Base-by-base conservation (phyloP, 2,797 vertebrate genomes). In the Mareca strepera region DNA sequence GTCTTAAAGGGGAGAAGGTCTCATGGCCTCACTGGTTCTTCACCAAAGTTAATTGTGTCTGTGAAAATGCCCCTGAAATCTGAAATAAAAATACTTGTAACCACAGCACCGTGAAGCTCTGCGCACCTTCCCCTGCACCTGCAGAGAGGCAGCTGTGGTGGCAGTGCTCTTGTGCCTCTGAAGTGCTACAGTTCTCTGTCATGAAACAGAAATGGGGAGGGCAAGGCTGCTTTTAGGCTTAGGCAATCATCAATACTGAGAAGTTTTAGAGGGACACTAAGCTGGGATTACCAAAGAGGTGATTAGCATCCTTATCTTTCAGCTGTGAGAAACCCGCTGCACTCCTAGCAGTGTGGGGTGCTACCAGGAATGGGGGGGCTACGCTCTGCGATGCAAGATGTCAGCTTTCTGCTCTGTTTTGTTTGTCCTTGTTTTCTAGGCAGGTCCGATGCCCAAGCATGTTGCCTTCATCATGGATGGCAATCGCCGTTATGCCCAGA, bases 381-480 rank as follows among this genome's bases (percentile, higher is more conserved):
- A 7, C 16, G 29, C 18, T 35, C 37, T 50, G 68, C 0, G 2
- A 4, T 11, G 25, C 52, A 11, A 29, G 59, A 8, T 28, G 21
- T 60, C 69, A 0, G 1, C 8, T 48, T 28, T 39, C 67, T 33
- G 58, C 0, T 52, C 50, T 33, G 16, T 55, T 46, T 22, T 35
- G 52, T 75, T 37, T 59, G 68, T 64, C 81, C 72, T 88, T 66
- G 4, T 76, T 63, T 59, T 60, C 66, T 93, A 99, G 99, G 99
- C 99, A 86, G 99, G 99, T 35, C 99, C 99, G 1, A 98, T 99
- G 98, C 99, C 99, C 67, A 99, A 98, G 97, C 99, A 99, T 33
- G 97, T 99, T 46, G 99, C 99, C 28, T 99, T 99, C 96, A 99
- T 99, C 97, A 99, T 99, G 99, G 99, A 99, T 44, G 99, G 99